phyloP scores from a whole-genome alignment of 2,113 vertebrate genomes.

The Boulengeromyrus knoepffleri region DNA sequence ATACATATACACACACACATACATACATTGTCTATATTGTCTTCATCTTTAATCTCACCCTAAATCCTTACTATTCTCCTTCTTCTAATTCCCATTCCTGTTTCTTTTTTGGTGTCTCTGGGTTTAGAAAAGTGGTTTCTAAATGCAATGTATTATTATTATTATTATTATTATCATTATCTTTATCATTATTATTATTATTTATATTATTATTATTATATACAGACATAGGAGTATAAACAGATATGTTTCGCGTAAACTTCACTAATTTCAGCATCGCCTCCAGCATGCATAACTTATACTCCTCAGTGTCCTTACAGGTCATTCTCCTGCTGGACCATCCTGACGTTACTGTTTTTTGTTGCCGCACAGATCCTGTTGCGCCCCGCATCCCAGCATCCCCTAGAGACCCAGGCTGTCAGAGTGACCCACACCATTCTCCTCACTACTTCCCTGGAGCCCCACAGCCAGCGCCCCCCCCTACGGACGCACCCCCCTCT shows the following conservation, averaged over 20 bases:
- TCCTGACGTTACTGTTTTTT: not conserved
- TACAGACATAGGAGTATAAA: not conserved
- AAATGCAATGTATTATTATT: no score
- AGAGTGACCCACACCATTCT: constrained; percentile 49
- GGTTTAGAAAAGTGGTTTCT: no score
- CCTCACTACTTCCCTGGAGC: constrained; percentile 63
- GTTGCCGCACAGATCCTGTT: constrained; percentile 42
- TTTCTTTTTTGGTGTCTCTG: no score
- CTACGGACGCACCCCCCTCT: constrained; percentile 1
- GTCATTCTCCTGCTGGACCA: not conserved
- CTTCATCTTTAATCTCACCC: not conserved
- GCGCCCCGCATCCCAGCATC: constrained; percentile 33
- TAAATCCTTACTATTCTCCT: not conserved
- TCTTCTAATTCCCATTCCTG: no score
- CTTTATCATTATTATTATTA: not conserved
- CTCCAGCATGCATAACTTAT: not conserved
- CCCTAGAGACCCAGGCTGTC: constrained; percentile 43
- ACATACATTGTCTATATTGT: not conserved
- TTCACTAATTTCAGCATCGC: not conserved
- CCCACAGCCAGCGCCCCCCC: not conserved
- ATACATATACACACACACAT: not conserved
- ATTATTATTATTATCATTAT: no score
- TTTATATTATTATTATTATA: not conserved
- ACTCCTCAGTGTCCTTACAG: not conserved
- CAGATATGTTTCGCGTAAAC: not conserved